Evolutionary conservation across 2,888 invertebrate genomes (phyloP), one percentile per base, ranked within the genome.

Genomic region (Protodeltote pygarga): DNA sequence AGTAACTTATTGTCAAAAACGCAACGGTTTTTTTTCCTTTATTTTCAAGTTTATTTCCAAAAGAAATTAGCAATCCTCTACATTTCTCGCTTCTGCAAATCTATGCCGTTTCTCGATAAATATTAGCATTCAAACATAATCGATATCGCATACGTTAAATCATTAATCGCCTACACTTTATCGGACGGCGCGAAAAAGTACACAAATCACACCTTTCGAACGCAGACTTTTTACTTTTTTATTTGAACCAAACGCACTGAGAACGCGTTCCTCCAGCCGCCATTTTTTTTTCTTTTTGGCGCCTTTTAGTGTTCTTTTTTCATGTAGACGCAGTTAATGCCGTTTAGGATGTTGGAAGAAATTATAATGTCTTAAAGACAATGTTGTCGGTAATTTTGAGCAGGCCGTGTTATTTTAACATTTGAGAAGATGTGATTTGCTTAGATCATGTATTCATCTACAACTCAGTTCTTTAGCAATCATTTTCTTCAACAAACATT

Each of bases 181-280:
- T 86, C 82, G 81, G 70, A 64, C 68, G 77, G 85, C 77, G 87
- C 79, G 85, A 87, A 89, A 83, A 87, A 81, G 82, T 82, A 84
- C 79, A 89, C 88, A 89, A 88, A 89, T 90, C 88, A 87, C 89
- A 85, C 85, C 81, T 88, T 84, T 83, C 81, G 71, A 76, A 80
- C 73, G 66, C 58, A 35, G 52, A 50, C 50, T 72, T 76, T 77
- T 78, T 77, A 13, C 5, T 75, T 72, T 74, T 75, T 71, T 73
- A 61, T 49, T 40, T 57, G 64, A 69, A 68, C 71, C 65, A 71
- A 64, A 75, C 72, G 73, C 76, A 75, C 63, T 27, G 68, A 69
- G 75, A 87, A 84, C 85, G 78, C 80, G 86, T 87, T 87, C 73
- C 76, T 73, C 73, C 75, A 77, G 75, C 73, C 65, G 33, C 16